Evolutionary conservation across 2,797 vertebrate species (phyloP).

Genomic region (Setipinna tenuifilis): DNA sequence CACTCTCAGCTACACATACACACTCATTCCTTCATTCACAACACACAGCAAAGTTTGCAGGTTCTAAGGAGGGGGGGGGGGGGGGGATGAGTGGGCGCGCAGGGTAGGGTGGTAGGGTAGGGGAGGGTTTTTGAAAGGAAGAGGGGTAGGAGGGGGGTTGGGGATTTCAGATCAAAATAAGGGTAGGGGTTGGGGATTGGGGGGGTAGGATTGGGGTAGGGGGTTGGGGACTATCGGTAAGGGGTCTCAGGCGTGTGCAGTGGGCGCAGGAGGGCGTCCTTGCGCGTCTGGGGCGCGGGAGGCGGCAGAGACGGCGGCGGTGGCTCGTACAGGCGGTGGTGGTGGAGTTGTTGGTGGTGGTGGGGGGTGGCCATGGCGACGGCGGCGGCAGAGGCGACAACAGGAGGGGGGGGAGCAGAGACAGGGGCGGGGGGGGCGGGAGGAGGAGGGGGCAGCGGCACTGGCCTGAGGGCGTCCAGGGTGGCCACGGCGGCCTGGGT

Average conservation of each 20-base stretch:
- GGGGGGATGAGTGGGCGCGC: neutral
- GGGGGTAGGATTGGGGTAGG: too few species aligned
- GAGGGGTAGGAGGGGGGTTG: conserved; percentile 44
- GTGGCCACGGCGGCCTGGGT: conserved; percentile 67
- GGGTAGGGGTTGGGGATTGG: conserved; percentile 23
- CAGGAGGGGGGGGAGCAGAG: conserved; percentile 73
- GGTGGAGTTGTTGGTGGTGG: conserved; percentile 65
- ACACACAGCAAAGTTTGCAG: conserved; percentile 21
- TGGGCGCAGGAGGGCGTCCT: conserved; percentile 84
- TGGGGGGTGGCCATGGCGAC: conserved; percentile 72
- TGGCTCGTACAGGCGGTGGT: conserved; percentile 76
- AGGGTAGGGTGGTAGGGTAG: neutral
- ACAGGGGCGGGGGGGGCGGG: conserved; percentile 69
- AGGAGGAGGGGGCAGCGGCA: conserved; percentile 74
- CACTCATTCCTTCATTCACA: neutral
- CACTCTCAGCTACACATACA: conserved; percentile 58
- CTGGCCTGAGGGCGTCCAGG: conserved; percentile 79
- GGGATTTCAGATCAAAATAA: conserved; percentile 58
- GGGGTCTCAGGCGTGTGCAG: conserved; percentile 85
- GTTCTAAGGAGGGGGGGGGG: neutral
- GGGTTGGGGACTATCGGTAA: conserved; percentile 77
- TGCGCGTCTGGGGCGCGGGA: conserved; percentile 64
- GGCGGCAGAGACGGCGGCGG: conserved; percentile 75
- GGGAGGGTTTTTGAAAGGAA: neutral
- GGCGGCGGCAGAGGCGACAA: conserved; percentile 70